Conservation (phyloP, 2,888 invertebrate species). For the Anthophora plumipes region DNA sequence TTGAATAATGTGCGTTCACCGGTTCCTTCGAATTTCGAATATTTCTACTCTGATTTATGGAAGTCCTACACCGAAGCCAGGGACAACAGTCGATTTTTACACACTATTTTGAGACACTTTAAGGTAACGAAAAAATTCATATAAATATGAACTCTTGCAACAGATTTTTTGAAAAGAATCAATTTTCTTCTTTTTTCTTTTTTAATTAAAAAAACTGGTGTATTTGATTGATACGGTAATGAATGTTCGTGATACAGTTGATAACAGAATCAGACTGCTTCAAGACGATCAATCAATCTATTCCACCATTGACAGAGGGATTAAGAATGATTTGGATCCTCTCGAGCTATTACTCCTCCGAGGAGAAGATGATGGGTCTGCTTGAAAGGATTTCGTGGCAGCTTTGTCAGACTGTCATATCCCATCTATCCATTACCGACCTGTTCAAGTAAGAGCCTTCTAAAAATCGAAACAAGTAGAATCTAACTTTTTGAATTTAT, state of each 20-base stretch:
- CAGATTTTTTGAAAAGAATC: too few species aligned
- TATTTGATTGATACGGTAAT: too few species aligned
- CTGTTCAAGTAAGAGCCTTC: slow-evolving; percentile 89
- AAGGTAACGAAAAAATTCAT: slow-evolving; percentile 83
- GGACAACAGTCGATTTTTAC: slow-evolving; percentile 92
- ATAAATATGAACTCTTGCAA: too few species aligned
- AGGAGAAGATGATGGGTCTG: slow-evolving; percentile 94
- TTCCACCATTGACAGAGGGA: slow-evolving; percentile 93
- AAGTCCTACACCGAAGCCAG: slow-evolving; percentile 90
- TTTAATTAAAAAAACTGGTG: too few species aligned
- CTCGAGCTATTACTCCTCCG: slow-evolving; percentile 93
- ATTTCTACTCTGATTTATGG: slow-evolving; percentile 87
- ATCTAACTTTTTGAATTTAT: too few species aligned
- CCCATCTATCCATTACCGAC: slow-evolving; percentile 88
- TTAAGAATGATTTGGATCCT: slow-evolving; percentile 96
- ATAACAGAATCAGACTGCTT: slow-evolving; percentile 90
- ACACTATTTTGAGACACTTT: slow-evolving; percentile 90
- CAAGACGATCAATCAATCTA: slow-evolving; percentile 89
- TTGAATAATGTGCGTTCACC: slow-evolving; percentile 87
- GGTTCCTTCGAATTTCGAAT: slow-evolving; percentile 87
- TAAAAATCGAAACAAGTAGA: too few species aligned
- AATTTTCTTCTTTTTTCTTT: too few species aligned
- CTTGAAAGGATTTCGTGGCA: slow-evolving; percentile 94
- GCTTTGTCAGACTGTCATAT: slow-evolving; percentile 91
- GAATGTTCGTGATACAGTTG: slow-evolving; percentile 84